These are phyloP conservation scores for Ochotona princeps DNA, from an alignment of 2,113 vertebrate species.

Conservation along the genomic window DNA sequence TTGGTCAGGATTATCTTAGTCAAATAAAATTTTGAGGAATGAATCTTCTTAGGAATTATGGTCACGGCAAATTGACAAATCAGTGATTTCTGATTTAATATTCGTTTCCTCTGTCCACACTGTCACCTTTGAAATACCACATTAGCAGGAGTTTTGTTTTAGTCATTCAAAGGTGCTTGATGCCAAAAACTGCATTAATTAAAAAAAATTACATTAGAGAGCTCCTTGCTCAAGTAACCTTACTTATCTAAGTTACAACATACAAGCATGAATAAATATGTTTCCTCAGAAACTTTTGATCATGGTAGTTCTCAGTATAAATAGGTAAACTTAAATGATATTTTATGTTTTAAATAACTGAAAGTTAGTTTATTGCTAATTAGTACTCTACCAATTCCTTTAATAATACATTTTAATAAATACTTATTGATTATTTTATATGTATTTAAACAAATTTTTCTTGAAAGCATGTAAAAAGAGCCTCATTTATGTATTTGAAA, in stretches of 20 bases:
- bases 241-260: background rate
- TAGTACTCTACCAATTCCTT: conserved; percentile 54
- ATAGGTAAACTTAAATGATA: conserved; percentile 44
- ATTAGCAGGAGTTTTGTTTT: background rate
- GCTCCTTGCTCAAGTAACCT: background rate
- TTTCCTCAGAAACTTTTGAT: background rate
- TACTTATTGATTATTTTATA: conserved; percentile 40
- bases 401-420: conserved; percentile 42
- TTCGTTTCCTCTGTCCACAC: background rate
- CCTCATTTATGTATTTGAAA: too few relatives aligned
- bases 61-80: background rate
- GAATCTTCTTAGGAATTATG: conserved; percentile 26
- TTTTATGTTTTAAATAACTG: conserved; percentile 21
- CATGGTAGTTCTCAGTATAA: conserved; percentile 26
- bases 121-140: background rate
- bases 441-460: background rate
- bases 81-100: conserved; percentile 40
- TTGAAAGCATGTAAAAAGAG: too few relatives aligned
- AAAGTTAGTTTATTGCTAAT: conserved; percentile 30
- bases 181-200: background rate
- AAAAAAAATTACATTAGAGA: background rate
- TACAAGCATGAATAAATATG: background rate
- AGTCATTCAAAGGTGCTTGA: conserved; percentile 33
- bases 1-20: background rate
- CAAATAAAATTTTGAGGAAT: conserved; percentile 20